Conservation (phyloP, 2,797 vertebrate species). For the Lepilemur ruficaudatus region DNA sequence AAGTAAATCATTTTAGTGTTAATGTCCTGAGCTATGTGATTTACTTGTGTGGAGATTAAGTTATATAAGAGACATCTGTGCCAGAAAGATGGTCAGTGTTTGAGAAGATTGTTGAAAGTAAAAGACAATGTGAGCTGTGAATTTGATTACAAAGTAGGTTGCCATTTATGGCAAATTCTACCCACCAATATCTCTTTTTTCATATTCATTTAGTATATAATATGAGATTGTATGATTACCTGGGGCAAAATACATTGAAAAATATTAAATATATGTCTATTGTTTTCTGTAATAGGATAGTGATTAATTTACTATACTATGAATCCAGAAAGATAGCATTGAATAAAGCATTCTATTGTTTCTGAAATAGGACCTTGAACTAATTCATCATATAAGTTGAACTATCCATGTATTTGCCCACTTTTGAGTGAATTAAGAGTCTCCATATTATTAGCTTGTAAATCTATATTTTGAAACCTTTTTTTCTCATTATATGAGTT, state of each 20-base stretch:
- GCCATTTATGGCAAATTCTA: background rate
- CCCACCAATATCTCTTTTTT: background rate
- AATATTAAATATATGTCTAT: background rate
- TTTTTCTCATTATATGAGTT: background rate
- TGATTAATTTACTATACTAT: background rate
- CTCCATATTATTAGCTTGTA: background rate
- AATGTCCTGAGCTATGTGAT: slow-evolving; percentile 58
- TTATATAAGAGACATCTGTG: slow-evolving; percentile 77
- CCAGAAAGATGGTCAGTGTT: slow-evolving; percentile 67
- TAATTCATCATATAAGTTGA: background rate
- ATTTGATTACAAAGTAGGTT: slow-evolving; percentile 20
- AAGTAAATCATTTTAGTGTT: slow-evolving; percentile 61
- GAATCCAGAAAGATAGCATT: background rate
- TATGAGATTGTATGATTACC: background rate
- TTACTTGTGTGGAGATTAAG: slow-evolving; percentile 69
- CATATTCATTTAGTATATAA: background rate
- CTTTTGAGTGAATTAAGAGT: background rate
- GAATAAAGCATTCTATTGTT: background rate
- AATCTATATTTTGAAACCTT: background rate
- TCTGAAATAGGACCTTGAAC: background rate
- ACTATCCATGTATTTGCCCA: background rate
- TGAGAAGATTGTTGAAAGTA: slow-evolving; percentile 68
- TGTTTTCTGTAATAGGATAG: background rate
- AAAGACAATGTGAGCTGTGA: slow-evolving; percentile 25
- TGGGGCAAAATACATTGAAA: background rate